A percentile compares a stretch with the other conserved stretches of the same genome.
phyloP scores from a whole-genome alignment of 1,140 invertebrate species.

The Subanguina moxae region DNA sequence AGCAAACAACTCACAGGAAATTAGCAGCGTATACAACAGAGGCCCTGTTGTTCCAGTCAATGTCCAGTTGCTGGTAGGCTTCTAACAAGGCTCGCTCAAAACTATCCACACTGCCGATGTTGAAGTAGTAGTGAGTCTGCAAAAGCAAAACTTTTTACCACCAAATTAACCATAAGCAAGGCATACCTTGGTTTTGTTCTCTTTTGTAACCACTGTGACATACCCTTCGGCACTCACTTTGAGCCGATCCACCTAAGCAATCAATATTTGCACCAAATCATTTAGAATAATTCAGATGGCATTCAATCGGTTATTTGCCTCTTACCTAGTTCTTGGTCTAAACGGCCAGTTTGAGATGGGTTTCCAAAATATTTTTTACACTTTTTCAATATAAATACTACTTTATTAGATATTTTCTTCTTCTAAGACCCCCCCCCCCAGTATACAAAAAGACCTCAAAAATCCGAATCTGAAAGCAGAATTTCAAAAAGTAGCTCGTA shows the following conservation, averaged over 20 bases:
- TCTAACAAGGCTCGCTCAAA: constrained; percentile 95
- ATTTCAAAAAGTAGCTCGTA: no score
- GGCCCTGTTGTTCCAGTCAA: constrained; percentile 76
- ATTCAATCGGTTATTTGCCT: no score
- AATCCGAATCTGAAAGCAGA: no score
- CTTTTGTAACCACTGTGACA: constrained; percentile 65
- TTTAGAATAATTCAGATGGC: no score
- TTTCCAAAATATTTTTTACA: no score
- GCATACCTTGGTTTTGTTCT: constrained; percentile 67
- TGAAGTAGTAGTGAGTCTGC: constrained; percentile 75
- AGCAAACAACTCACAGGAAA: constrained; percentile 64
- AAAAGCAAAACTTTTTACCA: constrained; percentile 25
- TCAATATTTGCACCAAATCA: background rate
- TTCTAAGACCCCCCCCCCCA: no score
- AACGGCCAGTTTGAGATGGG: no score
- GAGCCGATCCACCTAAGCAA: constrained; percentile 73
- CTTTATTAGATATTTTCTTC: no score
- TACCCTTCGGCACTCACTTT: constrained; percentile 98
- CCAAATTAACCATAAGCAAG: no score
- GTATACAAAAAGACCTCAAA: no score
- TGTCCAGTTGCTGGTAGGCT: constrained; percentile 84
- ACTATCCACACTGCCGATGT: constrained; percentile 93
- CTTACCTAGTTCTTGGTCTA: no score
- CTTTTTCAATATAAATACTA: no score
- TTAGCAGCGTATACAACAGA: constrained; percentile 92